Evolutionary conservation across 2,113 vertebrate genomes (phyloP).

Genomic region (Sander vitreus): DNA sequence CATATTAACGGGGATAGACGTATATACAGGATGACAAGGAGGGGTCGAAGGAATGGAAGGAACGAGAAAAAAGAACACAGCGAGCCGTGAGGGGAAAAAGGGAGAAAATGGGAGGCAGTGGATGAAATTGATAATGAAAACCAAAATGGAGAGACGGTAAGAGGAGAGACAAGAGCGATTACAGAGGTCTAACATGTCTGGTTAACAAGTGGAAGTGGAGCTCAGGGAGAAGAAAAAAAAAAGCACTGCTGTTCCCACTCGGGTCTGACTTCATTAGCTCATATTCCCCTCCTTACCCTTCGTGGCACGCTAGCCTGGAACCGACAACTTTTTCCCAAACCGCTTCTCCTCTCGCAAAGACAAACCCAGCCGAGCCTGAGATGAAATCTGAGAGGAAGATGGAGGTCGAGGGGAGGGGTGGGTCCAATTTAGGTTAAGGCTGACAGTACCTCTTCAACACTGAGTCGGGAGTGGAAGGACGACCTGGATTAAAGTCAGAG

Average conservation of each 20-base stretch:
- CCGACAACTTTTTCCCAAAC: conserved; percentile 56
- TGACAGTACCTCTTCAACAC: conserved; percentile 56
- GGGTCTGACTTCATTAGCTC: conserved; percentile 71
- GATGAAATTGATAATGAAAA: conserved; percentile 55
- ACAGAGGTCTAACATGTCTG: conserved; percentile 56
- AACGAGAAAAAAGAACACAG: conserved; percentile 16
- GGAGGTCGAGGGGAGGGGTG: conserved; percentile 9
- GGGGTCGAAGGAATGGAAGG: conserved; percentile 21
- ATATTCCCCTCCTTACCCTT: conserved; percentile 56
- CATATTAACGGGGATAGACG: conserved; percentile 41
- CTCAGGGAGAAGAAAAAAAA: conserved; percentile 36
- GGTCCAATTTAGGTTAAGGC: conserved; percentile 69
- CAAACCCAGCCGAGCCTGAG: conserved; percentile 55
- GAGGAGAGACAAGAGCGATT: conserved; percentile 36
- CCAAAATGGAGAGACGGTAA: conserved; percentile 30
- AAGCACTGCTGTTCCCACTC: conserved; percentile 43
- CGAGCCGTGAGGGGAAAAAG: neutral
- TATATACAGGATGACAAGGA: conserved; percentile 42
- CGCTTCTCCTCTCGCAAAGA: conserved; percentile 45
- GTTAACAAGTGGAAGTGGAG: conserved; percentile 61
- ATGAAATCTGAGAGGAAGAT: conserved; percentile 58
- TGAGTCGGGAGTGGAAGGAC: conserved; percentile 25
- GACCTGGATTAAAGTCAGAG: conserved; percentile 40
- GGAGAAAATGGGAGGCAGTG: conserved; percentile 18
- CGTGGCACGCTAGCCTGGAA: conserved; percentile 43